Conservation (phyloP, 2,888 invertebrate genomes). For the Polyploca ridens region DNA sequence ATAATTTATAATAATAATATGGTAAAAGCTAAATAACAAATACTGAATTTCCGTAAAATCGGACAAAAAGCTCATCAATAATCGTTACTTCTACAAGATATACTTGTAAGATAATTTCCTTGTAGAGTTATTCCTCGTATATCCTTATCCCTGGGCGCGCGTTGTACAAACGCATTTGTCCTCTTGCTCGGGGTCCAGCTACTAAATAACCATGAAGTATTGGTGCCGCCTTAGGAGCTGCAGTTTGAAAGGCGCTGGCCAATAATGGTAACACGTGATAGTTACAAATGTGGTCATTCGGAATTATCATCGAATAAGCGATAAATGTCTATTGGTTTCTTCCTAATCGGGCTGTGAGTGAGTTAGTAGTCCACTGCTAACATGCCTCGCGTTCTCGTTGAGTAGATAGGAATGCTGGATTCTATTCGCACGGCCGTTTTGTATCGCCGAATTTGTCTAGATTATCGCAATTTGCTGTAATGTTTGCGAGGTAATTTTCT, state of each 20-base stretch:
- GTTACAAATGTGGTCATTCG: neutral
- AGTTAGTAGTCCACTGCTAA: neutral
- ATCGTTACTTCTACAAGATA: neutral
- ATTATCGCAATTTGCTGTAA: neutral
- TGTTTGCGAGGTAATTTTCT: neutral
- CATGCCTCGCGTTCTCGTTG: neutral
- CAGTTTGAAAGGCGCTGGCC: neutral
- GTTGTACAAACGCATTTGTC: neutral
- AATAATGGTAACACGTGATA: constrained; percentile 1
- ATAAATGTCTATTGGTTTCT: constrained; percentile 6
- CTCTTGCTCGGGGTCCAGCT: neutral
- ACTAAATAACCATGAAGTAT: constrained; percentile 16
- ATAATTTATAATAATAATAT: too few species aligned
- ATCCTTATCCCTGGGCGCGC: neutral
- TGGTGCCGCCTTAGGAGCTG: neutral
- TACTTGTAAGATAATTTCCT: neutral
- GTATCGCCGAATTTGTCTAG: neutral
- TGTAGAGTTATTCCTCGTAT: neutral
- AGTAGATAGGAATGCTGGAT: neutral
- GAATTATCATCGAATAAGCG: constrained; percentile 8
- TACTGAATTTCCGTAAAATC: neutral
- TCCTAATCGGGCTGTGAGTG: constrained; percentile 1
- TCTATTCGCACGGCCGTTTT: neutral
- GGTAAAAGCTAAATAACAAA: too few species aligned
- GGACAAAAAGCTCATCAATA: neutral